Evolutionary conservation across 2,113 vertebrate species (phyloP), one percentile per base, ranked within the genome.

Genomic region (Gadus chalcogrammus): DNA sequence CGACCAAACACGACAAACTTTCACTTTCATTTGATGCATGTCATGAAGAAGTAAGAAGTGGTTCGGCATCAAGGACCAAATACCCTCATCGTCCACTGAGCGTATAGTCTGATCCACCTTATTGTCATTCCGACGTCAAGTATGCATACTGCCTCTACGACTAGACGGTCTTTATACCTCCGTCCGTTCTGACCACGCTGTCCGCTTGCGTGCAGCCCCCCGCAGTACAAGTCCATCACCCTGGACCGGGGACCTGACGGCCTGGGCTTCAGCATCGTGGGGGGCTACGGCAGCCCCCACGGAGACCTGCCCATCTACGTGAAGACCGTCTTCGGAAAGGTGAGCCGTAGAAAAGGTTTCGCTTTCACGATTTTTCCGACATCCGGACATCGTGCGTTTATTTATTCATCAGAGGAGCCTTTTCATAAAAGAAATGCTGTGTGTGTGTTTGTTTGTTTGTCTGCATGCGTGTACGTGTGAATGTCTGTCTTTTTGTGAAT

Each of bases 291-390:
- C 77, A 99, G 97, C 79, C 96, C 96, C 4, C 97, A 99, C 2
- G 97, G 97, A 80, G 97, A 99, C 80, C 79, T 99, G 71, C 97
- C 97, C 1, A 98, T 99, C 85, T 99, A 99, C 72, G 94, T 99
- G 13, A 98, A 99, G 88, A 99, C 97, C 0, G 96, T 99, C 28
- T 99, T 99, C 81, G 93, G 92, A 66, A 99, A 99, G 93, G 97
- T 97, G 83, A 27, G 68, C 16, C 2, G 20, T 52, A 59, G 20
- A 9, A 38, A 17, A 48, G n/a, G 15, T 12, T 15, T 13, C 13
- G 9, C 11, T 15, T 31, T 35, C 31, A 35, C 0, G 31, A 35
- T 3, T 35, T 7, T 31, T 35, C 2, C 24, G 24, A 24, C 24
- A 24, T 24, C 24, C 2, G 24, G 24, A 24, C 31, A 4, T 35